These are phyloP conservation scores for Vidua macroura DNA, from an alignment of 2,113 vertebrate genomes.

Conservation along the genomic window DNA sequence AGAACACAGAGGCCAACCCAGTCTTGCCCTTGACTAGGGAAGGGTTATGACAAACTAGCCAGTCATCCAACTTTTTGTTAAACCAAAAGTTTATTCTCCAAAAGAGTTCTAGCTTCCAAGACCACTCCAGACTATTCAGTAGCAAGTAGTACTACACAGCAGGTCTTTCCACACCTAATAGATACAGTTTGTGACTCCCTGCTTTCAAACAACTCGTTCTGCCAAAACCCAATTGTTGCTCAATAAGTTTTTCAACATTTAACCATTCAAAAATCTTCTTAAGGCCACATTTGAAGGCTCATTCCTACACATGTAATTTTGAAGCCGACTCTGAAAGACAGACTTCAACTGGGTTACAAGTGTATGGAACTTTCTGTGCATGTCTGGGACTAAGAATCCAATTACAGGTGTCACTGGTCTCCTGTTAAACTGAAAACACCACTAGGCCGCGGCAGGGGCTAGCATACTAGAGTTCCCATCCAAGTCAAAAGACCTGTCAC, in stretches of 20 bases:
- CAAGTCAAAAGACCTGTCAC: neutral
- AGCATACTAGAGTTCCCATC: neutral
- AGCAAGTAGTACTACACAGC: neutral
- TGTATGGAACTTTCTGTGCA: neutral
- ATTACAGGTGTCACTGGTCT: neutral
- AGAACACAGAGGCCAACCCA: neutral
- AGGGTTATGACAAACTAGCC: neutral
- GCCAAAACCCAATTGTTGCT: neutral
- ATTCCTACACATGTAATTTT: neutral
- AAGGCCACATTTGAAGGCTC: neutral
- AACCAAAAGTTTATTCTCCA: neutral
- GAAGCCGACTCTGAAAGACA: neutral
- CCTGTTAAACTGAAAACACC: neutral
- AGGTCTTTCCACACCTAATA: neutral
- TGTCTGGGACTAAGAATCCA: neutral
- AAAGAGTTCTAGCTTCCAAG: neutral
- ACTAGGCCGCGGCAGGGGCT: neutral
- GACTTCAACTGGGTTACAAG: neutral
- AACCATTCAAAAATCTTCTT: neutral
- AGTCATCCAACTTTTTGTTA: neutral
- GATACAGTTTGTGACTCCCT: too few relatives aligned
- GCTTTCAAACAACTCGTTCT: neutral
- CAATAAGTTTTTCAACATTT: neutral
- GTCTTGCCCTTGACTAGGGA: neutral
- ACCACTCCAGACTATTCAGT: neutral